Evolutionary conservation across 2,888 invertebrate species (phyloP).

Genomic region (Calameuta pallipes): DNA sequence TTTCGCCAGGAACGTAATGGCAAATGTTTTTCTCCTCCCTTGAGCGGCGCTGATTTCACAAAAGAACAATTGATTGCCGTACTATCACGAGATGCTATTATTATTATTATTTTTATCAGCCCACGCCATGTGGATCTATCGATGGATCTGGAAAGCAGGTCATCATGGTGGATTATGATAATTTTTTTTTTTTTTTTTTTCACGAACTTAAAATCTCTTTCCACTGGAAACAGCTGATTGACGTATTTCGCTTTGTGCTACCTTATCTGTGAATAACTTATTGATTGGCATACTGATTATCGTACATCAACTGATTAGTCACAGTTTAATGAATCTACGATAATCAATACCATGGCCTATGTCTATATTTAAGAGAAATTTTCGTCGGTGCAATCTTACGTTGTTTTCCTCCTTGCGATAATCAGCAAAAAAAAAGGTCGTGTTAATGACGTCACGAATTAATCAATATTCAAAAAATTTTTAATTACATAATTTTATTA

Average conservation of each 20-base stretch:
- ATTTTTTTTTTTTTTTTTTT: no score
- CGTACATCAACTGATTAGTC: neutral
- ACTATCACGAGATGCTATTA: neutral
- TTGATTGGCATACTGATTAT: neutral
- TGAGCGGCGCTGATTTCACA: neutral
- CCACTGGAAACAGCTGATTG: neutral
- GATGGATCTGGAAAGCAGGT: neutral
- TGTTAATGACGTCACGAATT: no score
- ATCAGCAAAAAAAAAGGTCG: neutral
- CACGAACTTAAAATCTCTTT: neutral
- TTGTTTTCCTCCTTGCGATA: neutral
- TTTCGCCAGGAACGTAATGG: neutral
- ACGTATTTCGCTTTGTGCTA: neutral
- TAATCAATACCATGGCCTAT: constrained; percentile 11
- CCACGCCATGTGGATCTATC: no score
- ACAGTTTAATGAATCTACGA: constrained; percentile 12
- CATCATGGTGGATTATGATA: neutral
- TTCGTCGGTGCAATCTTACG: neutral
- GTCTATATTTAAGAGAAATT: neutral
- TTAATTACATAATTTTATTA: no score
- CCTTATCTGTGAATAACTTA: neutral
- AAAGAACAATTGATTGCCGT: neutral
- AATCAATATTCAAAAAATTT: no score
- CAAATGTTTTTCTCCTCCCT: neutral
- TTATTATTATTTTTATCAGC: no score